Conservation (phyloP, 2,797 vertebrate species). For the Amazona finschi region DNA sequence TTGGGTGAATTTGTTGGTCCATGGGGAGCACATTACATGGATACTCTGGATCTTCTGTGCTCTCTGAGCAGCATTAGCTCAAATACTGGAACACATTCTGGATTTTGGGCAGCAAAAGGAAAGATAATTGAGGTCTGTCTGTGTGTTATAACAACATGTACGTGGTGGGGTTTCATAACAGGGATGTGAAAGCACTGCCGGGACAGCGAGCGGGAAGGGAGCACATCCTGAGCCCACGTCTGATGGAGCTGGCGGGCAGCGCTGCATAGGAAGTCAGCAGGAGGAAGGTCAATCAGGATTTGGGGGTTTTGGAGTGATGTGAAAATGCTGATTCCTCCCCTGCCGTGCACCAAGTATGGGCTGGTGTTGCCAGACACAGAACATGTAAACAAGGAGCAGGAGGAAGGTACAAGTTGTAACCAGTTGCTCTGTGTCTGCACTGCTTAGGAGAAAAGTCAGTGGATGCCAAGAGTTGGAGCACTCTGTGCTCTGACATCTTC, state of each 20-base stretch:
- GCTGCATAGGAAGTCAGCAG: not conserved
- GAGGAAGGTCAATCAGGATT: not conserved
- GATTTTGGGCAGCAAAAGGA: not conserved
- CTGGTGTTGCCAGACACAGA: not conserved
- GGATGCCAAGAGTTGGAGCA: not conserved
- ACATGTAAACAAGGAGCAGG: not conserved
- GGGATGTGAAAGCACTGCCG: not conserved
- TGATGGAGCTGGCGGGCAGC: not conserved
- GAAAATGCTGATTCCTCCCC: fast-evolving
- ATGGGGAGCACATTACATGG: fast-evolving
- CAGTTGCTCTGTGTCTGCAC: not conserved
- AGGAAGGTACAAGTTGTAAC: not conserved
- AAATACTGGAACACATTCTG: not conserved
- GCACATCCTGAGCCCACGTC: not conserved
- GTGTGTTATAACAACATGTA: fast-evolving
- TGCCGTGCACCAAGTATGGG: not conserved
- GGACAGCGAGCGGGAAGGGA: not conserved
- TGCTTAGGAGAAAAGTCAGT: not conserved
- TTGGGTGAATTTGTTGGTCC: not conserved
- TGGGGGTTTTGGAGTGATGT: not conserved
- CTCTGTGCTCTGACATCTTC: not conserved
- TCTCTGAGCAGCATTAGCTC: not conserved
- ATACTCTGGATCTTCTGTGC: not conserved
- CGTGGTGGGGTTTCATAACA: not conserved
- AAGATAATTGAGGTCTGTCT: not conserved